Evolutionary conservation across 2,797 vertebrate species (phyloP), one percentile per base, ranked within the genome.

Genomic region (Philypnodon macrostomus): DNA sequence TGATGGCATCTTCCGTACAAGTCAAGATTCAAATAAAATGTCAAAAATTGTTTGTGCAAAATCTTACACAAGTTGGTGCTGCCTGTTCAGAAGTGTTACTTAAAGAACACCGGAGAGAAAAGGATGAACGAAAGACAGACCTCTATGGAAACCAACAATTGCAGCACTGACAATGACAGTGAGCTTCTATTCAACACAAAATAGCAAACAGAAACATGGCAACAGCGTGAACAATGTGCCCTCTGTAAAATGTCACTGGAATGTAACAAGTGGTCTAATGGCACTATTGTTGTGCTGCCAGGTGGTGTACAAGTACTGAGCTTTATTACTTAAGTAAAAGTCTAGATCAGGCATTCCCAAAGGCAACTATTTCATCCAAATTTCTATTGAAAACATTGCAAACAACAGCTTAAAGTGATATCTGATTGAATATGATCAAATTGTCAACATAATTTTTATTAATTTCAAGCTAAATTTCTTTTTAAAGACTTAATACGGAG

Each of bases 121-220:
- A n/a, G 21, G 36, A 12, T 38, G 36, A 6, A 21, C 12, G 14
- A 26, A 69, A 40, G 33, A 67, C 69, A 81, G 77, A 77, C 66
- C n/a, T n/a, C n/a, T n/a, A n/a, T 73, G 65, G 85, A 77, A 64
- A 84, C 81, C 1, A 40, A 40, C 1, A 9, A 7, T 58, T 59
- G 69, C 38, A 57, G 56, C 30, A 13, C 54, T 46, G 44, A 59
- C 70, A 67, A 58, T 46, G 51, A 68, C 46, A 78, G 55, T 60
- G 5, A 50, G 26, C 33, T 4, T 13, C n/a, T n/a, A n/a, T n/a
- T n/a, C n/a, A 47, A 32, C 39, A 36, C 54, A 42, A 54, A 66
- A 57, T 42, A 53, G 2, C 59, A 63, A 61, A 51, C 47, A 58
- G 53, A 10, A 71, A 58, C 79, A 36, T 69, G 67, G 81, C 80